These are phyloP conservation scores for Melitaea athalia DNA, from an alignment of 2,888 invertebrate genomes.

Conservation along the genomic window DNA sequence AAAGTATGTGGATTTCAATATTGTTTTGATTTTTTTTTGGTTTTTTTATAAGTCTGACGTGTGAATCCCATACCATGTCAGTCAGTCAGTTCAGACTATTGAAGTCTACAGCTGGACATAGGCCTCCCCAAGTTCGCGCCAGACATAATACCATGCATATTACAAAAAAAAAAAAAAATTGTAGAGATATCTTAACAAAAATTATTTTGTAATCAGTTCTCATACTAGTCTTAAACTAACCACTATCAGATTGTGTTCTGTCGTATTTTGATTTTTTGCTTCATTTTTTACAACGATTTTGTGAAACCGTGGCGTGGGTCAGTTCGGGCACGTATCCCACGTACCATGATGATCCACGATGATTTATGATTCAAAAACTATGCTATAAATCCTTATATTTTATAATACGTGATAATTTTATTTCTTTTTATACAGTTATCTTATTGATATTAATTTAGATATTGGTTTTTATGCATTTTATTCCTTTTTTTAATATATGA, in stretches of 20 bases:
- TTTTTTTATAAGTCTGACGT: too few relatives aligned
- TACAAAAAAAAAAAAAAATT: too few relatives aligned
- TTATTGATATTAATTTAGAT: not conserved
- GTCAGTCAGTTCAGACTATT: too few relatives aligned
- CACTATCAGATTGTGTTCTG: conserved; percentile 23
- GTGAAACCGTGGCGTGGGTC: conserved; percentile 43
- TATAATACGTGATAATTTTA: not conserved
- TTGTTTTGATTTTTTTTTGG: too few relatives aligned
- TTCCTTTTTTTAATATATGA: too few relatives aligned
- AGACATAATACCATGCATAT: too few relatives aligned
- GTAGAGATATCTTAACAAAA: too few relatives aligned
- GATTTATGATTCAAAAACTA: conserved; percentile 33
- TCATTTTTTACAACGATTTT: conserved; percentile 28
- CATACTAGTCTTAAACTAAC: not conserved
- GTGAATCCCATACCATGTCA: too few relatives aligned
- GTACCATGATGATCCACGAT: conserved; percentile 21
- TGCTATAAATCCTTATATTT: not conserved
- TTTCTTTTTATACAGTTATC: not conserved
- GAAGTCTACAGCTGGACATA: too few relatives aligned
- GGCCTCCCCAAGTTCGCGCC: too few relatives aligned
- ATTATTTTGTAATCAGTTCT: not conserved
- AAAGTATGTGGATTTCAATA: not conserved
- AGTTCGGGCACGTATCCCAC: conserved; percentile 41
- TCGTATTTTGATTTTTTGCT: conserved; percentile 38
- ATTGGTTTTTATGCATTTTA: too few relatives aligned